Evolutionary conservation across 2,888 invertebrate genomes (phyloP), one percentile per base, ranked within the genome.

Genomic region (Cataglyphis rosenhaueri): DNA sequence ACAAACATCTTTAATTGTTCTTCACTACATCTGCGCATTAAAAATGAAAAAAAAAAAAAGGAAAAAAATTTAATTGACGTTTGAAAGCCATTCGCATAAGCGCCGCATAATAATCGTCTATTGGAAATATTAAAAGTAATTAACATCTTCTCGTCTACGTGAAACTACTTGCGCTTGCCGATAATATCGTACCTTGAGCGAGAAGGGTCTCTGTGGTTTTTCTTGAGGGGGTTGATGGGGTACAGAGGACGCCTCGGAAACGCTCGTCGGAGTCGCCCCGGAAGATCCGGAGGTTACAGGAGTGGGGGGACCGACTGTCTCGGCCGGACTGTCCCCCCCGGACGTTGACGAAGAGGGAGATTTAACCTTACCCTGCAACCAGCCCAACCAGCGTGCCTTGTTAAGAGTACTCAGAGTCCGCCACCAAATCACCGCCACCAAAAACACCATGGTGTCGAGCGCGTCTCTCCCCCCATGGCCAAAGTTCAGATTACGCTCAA

Each of bases 131-230:
- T 75, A 84, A 75, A 82, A 18, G 29, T 62, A 70, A 32, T 70
- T 66, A 57, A 68, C 25, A 86, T 25, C 57, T 70, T 70, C 18
- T 76, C 52, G 68, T 66, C 84, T 83, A 86, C 76, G 74, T 76
- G 44, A 81, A 86, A 81, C 84, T 52, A 59, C 48, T 65, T 65
- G 41, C 65, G 38, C 71, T 71, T 82, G 75, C 84, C 70, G 41
- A 35, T 84, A 68, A 85, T 88, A 86, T 87, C 91, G 93, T 96
- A 96, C 96, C 96, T 96, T 95, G 91, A 96, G 94, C 89, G 96
- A 95, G 94, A 96, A 95, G 92, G 96, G 96, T 94, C 96, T 95
- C 93, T 96, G 95, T 88, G 95, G 95, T 94, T 95, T 96, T 88
- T 94, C 94, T 93, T 93, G 93, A 84, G 92, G 86, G 92, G 91